Evolutionary conservation across 1,140 invertebrate species (phyloP).

Genomic region (Periplaneta americana): DNA sequence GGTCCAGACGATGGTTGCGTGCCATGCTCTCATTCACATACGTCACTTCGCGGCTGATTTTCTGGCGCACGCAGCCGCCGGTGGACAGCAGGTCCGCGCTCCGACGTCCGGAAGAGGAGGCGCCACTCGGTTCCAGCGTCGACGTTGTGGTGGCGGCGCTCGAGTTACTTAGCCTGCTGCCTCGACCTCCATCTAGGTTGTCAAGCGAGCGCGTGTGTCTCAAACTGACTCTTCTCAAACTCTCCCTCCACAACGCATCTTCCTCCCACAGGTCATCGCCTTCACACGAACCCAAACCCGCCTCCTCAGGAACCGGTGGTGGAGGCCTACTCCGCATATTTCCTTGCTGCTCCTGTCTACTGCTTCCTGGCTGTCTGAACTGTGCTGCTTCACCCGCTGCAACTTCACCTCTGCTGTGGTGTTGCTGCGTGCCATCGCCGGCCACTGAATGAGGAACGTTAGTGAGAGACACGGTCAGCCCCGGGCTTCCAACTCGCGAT

Average conservation of each 20-base stretch:
- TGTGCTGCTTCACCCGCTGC: background rate
- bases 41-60: constrained; percentile 57
- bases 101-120: too few relatives aligned
- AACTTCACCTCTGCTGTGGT: background rate
- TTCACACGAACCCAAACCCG: background rate
- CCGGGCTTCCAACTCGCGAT: too few relatives aligned
- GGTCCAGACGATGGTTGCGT: background rate
- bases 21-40: constrained; percentile 65
- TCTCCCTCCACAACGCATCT: constrained; percentile 73
- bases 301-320: background rate
- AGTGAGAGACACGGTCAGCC: background rate
- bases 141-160: constrained; percentile 8
- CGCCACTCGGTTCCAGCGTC: background rate
- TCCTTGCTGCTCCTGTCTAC: background rate
- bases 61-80: constrained; percentile 25
- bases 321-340: background rate
- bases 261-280: constrained; percentile 73
- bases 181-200: constrained; percentile 52
- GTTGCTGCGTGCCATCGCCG: background rate
- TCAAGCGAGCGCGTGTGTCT: constrained; percentile 74
- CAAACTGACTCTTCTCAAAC: constrained; percentile 66
- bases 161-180: background rate
- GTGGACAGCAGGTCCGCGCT: background rate
- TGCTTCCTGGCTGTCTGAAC: background rate
- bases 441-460: background rate